Evolutionary conservation across 30 jellyfish, hydroid and myxozoan genomes (phyloP).

Genomic region (Aurelia sp.): DNA sequence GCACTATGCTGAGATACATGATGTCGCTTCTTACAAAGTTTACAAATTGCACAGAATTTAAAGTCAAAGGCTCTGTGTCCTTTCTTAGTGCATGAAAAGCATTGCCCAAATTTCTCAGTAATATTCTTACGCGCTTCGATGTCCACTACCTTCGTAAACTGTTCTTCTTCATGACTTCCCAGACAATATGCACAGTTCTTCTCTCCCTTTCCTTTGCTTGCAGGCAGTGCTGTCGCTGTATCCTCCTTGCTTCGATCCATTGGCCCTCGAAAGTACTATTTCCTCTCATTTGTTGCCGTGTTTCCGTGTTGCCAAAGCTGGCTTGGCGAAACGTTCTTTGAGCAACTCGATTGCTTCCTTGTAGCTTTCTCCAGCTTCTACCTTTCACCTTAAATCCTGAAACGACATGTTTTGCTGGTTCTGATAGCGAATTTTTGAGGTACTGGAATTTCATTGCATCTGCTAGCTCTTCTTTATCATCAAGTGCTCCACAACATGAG

Average conservation of each 20-base stretch:
- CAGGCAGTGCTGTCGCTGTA: conserved; percentile 13
- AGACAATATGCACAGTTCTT: neutral
- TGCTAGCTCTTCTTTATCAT: conserved; percentile 25
- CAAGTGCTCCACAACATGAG: neutral
- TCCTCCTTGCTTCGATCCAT: neutral
- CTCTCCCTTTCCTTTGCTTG: neutral
- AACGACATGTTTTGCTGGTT: conserved; percentile 47
- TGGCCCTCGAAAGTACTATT: neutral
- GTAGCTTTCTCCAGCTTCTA: conserved; percentile 25
- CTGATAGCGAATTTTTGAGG: conserved; percentile 23
- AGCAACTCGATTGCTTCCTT: conserved; percentile 27
- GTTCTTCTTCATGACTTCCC: neutral
- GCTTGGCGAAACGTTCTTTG: conserved; percentile 12
- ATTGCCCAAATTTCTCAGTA: conserved; percentile 1
- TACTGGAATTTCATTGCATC: conserved; percentile 22
- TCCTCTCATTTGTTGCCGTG: neutral
- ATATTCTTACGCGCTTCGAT: neutral
- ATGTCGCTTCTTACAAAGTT: neutral
- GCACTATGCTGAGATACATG: neutral
- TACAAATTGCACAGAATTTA: neutral
- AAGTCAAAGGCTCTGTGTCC: conserved; percentile 31
- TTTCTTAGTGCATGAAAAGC: conserved; percentile 1
- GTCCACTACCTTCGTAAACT: neutral
- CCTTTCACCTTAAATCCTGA: conserved; percentile 34
- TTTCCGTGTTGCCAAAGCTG: neutral